phyloP scores from a whole-genome alignment of 2,888 invertebrate genomes.

The Trissolcus japonicus region DNA sequence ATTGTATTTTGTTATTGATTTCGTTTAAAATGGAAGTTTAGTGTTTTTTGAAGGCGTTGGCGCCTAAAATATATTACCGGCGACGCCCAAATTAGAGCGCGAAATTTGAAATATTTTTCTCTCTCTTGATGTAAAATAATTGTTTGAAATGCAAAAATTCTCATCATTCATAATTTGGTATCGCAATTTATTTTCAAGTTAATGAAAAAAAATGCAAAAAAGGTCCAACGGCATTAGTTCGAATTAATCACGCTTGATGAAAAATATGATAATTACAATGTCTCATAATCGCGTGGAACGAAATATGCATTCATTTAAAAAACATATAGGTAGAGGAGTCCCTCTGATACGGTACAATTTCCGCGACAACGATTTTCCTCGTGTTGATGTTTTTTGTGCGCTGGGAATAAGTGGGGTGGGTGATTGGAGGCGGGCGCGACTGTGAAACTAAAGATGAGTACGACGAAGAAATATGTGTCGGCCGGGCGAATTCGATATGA shows the following conservation, averaged over 20 bases:
- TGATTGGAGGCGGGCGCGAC: not conserved
- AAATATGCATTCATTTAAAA: not conserved
- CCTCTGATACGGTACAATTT: slow-evolving; percentile 8
- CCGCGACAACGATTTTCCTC: slow-evolving; percentile 14
- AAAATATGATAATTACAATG: not conserved
- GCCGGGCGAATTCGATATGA: slow-evolving; percentile 25
- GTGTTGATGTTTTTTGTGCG: slow-evolving; percentile 31
- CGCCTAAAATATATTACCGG: no score
- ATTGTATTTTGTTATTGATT: no score
- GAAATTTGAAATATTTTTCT: no score
- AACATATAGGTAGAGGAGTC: no score
- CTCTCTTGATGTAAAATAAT: no score
- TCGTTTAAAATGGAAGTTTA: no score
- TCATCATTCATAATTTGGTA: no score
- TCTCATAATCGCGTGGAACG: not conserved
- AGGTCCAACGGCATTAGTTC: not conserved
- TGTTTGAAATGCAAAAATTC: no score
- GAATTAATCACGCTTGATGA: not conserved
- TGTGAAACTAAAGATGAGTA: slow-evolving; percentile 14
- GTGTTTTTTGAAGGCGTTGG: no score
- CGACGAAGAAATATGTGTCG: slow-evolving; percentile 29
- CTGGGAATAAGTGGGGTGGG: slow-evolving; percentile 14
- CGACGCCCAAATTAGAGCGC: no score
- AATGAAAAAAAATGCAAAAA: no score
- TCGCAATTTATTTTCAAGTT: no score